Evolutionary conservation across 2,888 invertebrate genomes (phyloP), one percentile per base, ranked within the genome.

Genomic region (Cynaeus angustus): DNA sequence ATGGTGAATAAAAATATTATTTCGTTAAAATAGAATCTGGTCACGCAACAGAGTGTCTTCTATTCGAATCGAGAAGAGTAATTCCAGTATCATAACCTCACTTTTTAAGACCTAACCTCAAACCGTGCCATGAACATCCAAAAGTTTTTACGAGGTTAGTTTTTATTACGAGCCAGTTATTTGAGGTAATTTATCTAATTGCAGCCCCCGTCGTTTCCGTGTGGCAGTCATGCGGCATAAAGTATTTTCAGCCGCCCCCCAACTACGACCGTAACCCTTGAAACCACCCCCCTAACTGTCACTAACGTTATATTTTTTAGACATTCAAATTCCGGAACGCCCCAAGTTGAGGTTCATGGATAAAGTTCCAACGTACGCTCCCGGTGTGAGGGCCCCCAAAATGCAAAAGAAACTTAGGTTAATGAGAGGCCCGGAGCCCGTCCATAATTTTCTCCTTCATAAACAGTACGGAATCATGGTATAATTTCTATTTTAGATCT

Each of bases 391-490:
- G 74, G 89, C 94, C 13, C 94, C 92, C 1, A 96, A 95, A 86
- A 95, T 95, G 94, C 91, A 92, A 74, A 97, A 95, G 81, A 88
- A 89, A 59, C 85, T 97, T 1, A 87, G 89, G n/a, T 90, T 92
- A 38, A 96, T 97, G 94, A 87, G 97, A 82, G 98, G 98, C 0
- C 97, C 97, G 0, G 99, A 99, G 85, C 73, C 83, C 3, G 82
- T 96, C 16, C 97, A 99, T 80, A 98, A 93, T 77, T 89, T 89
- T 59, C 86, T 99, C 8, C 88, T 95, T 69, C 92, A 98, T 79
- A 92, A 94, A 80, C 98, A 99, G 81, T 99, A 91, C 88, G 99
- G 97, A 45, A 91, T 99, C 73, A 88, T 97, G 84, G 96, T 96
- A 86, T 87, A 90, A n/a, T n/a, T n/a, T n/a, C n/a, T n/a, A n/a